These are phyloP conservation scores for Poeciliopsis occidentalis DNA, from an alignment of 2,113 vertebrate genomes.

Conservation along the genomic window DNA sequence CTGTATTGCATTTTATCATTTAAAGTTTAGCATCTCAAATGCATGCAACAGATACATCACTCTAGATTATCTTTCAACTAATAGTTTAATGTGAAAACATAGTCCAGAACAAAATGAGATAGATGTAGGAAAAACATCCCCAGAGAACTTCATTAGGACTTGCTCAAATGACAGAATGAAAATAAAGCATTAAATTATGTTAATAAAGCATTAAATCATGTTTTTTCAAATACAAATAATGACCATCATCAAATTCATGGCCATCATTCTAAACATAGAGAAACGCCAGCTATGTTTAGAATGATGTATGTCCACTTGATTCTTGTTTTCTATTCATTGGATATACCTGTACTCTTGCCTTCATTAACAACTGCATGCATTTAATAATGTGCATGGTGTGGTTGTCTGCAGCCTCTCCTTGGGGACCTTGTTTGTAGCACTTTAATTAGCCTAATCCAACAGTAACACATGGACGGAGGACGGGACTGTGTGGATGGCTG, in stretches of 20 bases:
- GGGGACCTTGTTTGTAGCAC: constrained; percentile 58
- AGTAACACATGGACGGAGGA: constrained; percentile 63
- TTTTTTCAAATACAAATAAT: background rate
- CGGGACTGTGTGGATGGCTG: constrained; percentile 40
- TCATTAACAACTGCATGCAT: constrained; percentile 44
- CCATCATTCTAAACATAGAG: no score
- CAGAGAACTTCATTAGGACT: constrained; percentile 2
- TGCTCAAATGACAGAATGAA: constrained; percentile 1
- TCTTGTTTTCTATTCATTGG: constrained; percentile 38
- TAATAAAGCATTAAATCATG: constrained; percentile 29
- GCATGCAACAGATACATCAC: background rate
- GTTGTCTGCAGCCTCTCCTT: constrained; percentile 44
- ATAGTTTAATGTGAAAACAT: background rate
- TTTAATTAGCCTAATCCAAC: constrained; percentile 79
- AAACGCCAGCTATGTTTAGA: background rate
- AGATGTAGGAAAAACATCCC: background rate
- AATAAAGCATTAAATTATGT: constrained; percentile 28
- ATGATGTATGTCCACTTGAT: constrained; percentile 8
- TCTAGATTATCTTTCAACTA: background rate
- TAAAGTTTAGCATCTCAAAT: background rate
- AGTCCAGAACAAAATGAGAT: background rate
- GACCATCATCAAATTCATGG: background rate
- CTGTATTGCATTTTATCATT: background rate
- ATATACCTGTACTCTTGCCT: constrained; percentile 37
- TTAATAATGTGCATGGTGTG: constrained; percentile 27